Conservation (phyloP, 2,888 invertebrate species). For the Harmothoe impar region DNA sequence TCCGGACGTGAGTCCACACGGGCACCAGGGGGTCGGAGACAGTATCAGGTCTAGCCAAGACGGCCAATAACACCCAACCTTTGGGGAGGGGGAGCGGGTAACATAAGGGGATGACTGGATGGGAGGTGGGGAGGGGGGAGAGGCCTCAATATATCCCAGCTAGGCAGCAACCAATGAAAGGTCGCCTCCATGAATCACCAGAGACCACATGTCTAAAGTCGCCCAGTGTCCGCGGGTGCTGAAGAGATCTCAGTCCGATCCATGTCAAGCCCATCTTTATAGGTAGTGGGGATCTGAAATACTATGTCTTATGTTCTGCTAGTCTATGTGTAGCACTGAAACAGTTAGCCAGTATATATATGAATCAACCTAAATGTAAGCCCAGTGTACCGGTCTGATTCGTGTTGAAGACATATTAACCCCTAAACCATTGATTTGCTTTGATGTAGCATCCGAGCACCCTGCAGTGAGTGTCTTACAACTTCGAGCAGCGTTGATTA, state of each 20-base stretch:
- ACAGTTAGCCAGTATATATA: too few relatives aligned
- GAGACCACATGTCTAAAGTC: slow-evolving; percentile 25
- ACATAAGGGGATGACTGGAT: not conserved
- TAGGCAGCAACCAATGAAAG: not conserved
- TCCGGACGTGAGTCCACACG: not conserved
- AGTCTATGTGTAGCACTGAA: too few relatives aligned
- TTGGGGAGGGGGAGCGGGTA: not conserved
- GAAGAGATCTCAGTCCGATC: not conserved
- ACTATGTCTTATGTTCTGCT: too few relatives aligned
- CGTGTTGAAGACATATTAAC: too few relatives aligned
- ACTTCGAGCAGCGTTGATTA: too few relatives aligned
- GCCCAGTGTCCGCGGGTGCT: not conserved
- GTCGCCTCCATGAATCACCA: slow-evolving; percentile 7
- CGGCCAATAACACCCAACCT: not conserved
- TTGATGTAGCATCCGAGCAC: too few relatives aligned
- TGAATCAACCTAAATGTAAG: too few relatives aligned
- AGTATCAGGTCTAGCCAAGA: not conserved
- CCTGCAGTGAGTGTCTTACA: too few relatives aligned
- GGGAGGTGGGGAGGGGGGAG: not conserved
- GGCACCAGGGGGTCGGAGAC: not conserved
- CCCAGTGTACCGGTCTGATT: too few relatives aligned
- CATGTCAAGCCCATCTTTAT: not conserved
- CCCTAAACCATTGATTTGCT: too few relatives aligned
- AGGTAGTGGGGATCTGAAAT: too few relatives aligned
- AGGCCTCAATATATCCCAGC: not conserved